phyloP scores from a whole-genome alignment of 2,113 vertebrate species.

The Spermophilus dauricus region DNA sequence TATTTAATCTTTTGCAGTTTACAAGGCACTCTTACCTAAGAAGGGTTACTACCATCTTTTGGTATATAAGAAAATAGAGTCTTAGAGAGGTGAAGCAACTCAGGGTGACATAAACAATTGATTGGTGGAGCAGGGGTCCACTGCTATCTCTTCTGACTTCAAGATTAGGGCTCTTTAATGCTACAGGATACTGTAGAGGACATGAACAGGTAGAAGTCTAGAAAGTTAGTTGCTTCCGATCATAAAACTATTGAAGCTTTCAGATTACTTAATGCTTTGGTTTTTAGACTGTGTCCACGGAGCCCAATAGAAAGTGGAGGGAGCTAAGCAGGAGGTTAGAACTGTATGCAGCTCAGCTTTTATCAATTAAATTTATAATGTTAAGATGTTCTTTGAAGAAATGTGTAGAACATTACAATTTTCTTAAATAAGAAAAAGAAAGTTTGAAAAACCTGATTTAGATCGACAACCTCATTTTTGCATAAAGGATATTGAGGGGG shows the following conservation, averaged over 20 bases:
- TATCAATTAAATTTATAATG: conserved; percentile 13
- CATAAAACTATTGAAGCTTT: conserved; percentile 37
- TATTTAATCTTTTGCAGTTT: conserved; percentile 1
- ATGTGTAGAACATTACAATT: conserved; percentile 30
- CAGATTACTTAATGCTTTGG: background rate
- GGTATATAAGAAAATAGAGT: conserved; percentile 22
- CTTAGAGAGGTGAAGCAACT: background rate
- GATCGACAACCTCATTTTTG: conserved; percentile 15
- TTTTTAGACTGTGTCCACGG: conserved; percentile 13
- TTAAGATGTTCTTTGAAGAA: background rate
- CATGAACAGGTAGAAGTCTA: background rate
- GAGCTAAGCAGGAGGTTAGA: background rate
- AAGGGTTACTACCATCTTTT: conserved; percentile 32
- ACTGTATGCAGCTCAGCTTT: background rate
- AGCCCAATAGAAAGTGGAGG: background rate
- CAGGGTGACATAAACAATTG: background rate
- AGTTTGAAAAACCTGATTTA: conserved; percentile 22
- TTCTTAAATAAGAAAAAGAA: conserved; percentile 14
- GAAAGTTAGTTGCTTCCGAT: background rate
- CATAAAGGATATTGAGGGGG: background rate
- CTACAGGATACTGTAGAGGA: background rate
- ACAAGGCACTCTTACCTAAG: background rate
- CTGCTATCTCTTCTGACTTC: background rate
- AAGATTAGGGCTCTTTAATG: background rate
- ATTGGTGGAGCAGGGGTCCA: background rate